These are phyloP conservation scores for Eurytoma adleriae DNA, from an alignment of 2,888 invertebrate species.

Conservation along the genomic window DNA sequence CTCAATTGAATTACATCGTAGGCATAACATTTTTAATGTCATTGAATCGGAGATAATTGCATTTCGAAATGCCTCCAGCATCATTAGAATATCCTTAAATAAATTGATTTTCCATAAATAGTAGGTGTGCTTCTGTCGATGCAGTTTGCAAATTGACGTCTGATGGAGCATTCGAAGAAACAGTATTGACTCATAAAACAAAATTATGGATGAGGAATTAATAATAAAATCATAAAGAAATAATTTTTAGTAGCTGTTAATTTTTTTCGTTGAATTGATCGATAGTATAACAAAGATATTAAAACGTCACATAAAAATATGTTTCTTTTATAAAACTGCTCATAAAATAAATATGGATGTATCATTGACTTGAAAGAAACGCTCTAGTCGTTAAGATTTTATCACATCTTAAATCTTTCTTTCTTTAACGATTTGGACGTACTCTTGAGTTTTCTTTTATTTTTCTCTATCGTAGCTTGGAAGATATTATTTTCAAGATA, in stretches of 20 bases:
- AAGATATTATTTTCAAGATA: too few relatives aligned
- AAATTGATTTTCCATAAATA: conserved; percentile 17
- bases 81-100: conserved; percentile 6
- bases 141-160: conserved; percentile 6
- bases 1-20: neutral
- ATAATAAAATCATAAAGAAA: neutral
- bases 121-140: conserved; percentile 21
- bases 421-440: too few relatives aligned
- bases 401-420: too few relatives aligned
- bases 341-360: too few relatives aligned
- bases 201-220: conserved; percentile 1
- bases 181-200: conserved; percentile 2
- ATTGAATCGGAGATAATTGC: conserved; percentile 18
- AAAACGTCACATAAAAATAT: too few relatives aligned
- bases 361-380: too few relatives aligned
- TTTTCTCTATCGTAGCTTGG: too few relatives aligned
- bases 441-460: too few relatives aligned
- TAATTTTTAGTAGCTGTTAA: neutral
- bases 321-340: too few relatives aligned
- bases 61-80: conserved; percentile 10
- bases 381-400: too few relatives aligned
- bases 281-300: too few relatives aligned
- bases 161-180: conserved; percentile 20
- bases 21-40: neutral
- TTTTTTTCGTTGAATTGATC: too few relatives aligned